Base-by-base conservation (phyloP, 1,140 invertebrate species). In the Semibalanus balanoides region DNA sequence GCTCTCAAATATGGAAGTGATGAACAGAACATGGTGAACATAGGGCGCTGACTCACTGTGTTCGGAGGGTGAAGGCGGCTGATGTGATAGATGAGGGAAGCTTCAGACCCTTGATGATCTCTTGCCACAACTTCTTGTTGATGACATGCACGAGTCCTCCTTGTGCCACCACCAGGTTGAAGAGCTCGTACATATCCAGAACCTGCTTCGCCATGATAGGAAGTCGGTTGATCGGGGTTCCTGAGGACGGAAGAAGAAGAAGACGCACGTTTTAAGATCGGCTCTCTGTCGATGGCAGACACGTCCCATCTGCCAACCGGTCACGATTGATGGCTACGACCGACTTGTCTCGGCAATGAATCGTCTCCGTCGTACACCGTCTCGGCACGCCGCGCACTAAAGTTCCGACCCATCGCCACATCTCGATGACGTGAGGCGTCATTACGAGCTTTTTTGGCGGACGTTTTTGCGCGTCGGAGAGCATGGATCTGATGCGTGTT, bases 131-230 rank as follows among this genome's bases (percentile, higher is more conserved):
- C 85, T 99, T 99, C 87, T 99, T 99, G 87, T 99, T 99, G 85
- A 99, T 99, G 74, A 99, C 97, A 85, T 99, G 97, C 27, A 99
- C 97, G 28, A 99, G 88, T 14, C 97, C 97, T 74, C 97, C 97
- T 78, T 97, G 90, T 25, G 95, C 93, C 75, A 98, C 96, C 78
- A 99, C 97, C 83, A 99, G 87, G 85, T 97, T 95, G 86, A 98
- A 99, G 74, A 99, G 87, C 86, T 99, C 96, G 85, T 95, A 99
- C 17, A 99, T 87, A 84, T 99, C 97, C 79, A 99, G 85, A 31
- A 98, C 97, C 71, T 96, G 96, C 85, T 99, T 99, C 3, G 97
- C 97, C 97, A 99, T 99, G 75, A 99, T 99, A 14, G 97, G 97
- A 79, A 99, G 89, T 81, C 97, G 88, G 85, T 98, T 99, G 76